Base-by-base conservation (phyloP, 2,888 invertebrate species). In the Athetis lepigone region DNA sequence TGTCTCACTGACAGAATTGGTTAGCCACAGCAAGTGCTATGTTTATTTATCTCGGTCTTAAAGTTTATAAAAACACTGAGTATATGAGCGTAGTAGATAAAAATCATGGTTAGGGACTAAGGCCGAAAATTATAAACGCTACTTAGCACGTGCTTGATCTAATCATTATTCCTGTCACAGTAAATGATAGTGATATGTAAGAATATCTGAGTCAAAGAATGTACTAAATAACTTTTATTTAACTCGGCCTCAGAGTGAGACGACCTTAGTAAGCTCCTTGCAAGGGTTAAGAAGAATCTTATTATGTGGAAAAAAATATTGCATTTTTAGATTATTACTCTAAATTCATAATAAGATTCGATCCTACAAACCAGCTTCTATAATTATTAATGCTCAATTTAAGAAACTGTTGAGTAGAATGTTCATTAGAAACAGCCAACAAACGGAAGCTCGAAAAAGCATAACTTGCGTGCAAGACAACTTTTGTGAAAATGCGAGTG, bases 381-480 rank as follows among this genome's bases (percentile, higher is more conserved):
- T 9, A 11, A 6, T 29, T 13, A 33, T 11, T 11, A 33, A 33
- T 59, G 9, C 21, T 36, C 19, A 33, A 49, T 25, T 42, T 39
- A 16, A 40, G n/a, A 55, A 55, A 29, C 40, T 23, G 37, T 51
- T 25, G 33, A 8, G 40, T 52, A 33, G 25, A 69, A 69, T 58
- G 2, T 25, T 29, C 7, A 36, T 40, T 46, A 46, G 37, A 16
- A 23, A 51, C 37, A 46, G 39, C 46, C 43, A 9, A 46, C 29
- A 47, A 33, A 46, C 33, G 42, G 13, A 40, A 1, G 55, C 27
- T 40, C 7, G 9, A 59, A 2, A 37, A 57, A 72, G 52, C 55
- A 42, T 16, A 52, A 18, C 25, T 29, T 5, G 37, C 16, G 36
- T 49, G 52, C 64, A 59, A 59, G 29, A 16, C 4, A 23, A 29